phyloP scores from a whole-genome alignment of 2,888 invertebrate species.

The Tiliacea citrago region DNA sequence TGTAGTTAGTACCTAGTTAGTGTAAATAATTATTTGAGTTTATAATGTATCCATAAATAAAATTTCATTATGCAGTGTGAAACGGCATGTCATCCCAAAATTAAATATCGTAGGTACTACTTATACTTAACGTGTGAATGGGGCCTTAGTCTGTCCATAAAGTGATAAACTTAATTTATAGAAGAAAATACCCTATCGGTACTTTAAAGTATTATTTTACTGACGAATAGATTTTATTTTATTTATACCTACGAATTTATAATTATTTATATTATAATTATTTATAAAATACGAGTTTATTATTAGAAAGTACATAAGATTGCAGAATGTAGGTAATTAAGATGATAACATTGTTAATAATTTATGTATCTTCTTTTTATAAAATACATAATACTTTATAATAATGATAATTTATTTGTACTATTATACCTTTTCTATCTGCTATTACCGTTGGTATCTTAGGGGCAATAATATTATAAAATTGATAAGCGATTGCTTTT shows the following conservation, averaged over 20 bases:
- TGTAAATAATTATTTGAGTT: no score
- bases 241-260: conserved; percentile 24
- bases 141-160: background rate
- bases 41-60: no score
- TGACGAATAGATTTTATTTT: conserved; percentile 24
- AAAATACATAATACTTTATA: conserved; percentile 52
- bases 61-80: no score
- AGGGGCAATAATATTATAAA: conserved; percentile 37
- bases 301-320: conserved; percentile 27
- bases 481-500: conserved; percentile 16
- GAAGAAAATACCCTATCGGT: conserved; percentile 7
- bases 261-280: conserved; percentile 33
- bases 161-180: background rate
- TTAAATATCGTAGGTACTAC: background rate
- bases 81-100: background rate
- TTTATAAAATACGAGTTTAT: conserved; percentile 20
- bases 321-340: conserved; percentile 34
- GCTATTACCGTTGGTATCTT: conserved; percentile 27
- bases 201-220: conserved; percentile 44
- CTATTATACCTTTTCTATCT: conserved; percentile 18
- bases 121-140: background rate
- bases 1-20: no score
- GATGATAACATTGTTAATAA: conserved; percentile 33
- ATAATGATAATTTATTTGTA: conserved; percentile 48
- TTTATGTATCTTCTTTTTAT: conserved; percentile 48